phyloP scores from a whole-genome alignment of 1,140 invertebrate genomes.

The Eriosoma lanigerum region DNA sequence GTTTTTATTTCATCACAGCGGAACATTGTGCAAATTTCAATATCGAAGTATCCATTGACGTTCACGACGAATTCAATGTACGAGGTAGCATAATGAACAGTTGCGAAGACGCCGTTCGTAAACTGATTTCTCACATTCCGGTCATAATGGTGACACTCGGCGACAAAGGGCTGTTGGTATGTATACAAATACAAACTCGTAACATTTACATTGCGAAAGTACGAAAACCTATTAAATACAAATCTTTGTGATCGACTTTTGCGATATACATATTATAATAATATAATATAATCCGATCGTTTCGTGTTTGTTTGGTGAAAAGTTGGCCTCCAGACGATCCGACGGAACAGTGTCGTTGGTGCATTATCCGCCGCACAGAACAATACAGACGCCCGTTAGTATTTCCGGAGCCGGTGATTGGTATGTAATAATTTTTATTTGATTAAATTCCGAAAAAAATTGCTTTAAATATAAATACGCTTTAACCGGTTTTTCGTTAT shows the following conservation, averaged over 20 bases:
- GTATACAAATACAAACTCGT: neutral
- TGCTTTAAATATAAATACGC: too few species aligned
- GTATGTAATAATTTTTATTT: conserved; percentile 49
- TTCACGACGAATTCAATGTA: conserved; percentile 44
- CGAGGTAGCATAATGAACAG: conserved; percentile 33
- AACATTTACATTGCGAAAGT: neutral
- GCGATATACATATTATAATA: neutral
- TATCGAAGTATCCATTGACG: conserved; percentile 48
- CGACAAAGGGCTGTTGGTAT: conserved; percentile 53
- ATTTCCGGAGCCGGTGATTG: conserved; percentile 53
- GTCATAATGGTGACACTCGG: conserved; percentile 54
- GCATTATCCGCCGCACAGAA: conserved; percentile 39
- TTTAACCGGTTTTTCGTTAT: too few species aligned
- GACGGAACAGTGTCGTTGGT: conserved; percentile 40
- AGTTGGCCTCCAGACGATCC: conserved; percentile 38
- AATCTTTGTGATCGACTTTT: too few species aligned
- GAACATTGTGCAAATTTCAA: conserved; percentile 32
- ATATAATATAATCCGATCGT: neutral
- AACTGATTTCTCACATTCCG: conserved; percentile 49
- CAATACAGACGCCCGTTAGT: conserved; percentile 18
- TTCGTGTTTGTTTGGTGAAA: conserved; percentile 14
- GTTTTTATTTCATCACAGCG: conserved; percentile 29
- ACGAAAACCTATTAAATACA: too few species aligned
- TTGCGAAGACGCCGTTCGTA: conserved; percentile 39
- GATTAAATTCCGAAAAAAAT: too few species aligned